A percentile compares a stretch with the other conserved stretches of the same genome.
These are phyloP conservation scores for Hexactinellida sp. DNA, from an alignment of 37 sponge, comb jelly and placozoan genomes.

Conservation along the genomic window DNA sequence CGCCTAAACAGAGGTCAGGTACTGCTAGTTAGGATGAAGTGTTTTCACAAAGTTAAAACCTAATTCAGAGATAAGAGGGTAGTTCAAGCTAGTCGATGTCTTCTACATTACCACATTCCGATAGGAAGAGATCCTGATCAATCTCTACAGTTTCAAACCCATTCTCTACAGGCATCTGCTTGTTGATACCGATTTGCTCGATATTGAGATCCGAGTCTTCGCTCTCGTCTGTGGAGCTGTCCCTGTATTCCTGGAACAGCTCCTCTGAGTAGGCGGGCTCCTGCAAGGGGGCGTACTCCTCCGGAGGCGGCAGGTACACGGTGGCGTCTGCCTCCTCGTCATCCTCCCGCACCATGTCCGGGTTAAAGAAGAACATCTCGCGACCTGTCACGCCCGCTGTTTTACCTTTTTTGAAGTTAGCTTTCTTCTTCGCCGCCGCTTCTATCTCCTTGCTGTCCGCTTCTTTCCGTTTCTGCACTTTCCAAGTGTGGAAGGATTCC, in stretches of 20 bases:
- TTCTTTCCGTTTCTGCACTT: neutral
- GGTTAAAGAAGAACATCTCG: slow-evolving; percentile 93
- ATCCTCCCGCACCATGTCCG: slow-evolving; percentile 48
- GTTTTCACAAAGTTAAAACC: neutral
- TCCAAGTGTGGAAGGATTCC: neutral
- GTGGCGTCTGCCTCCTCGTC: slow-evolving; percentile 62
- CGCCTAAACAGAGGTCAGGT: too few relatives aligned
- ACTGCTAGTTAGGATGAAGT: too few relatives aligned
- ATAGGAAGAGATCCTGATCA: slow-evolving; percentile 10
- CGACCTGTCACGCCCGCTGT: slow-evolving; percentile 80
- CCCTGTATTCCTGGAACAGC: neutral
- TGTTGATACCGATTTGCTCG: neutral
- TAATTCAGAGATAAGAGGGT: neutral
- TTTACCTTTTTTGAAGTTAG: slow-evolving; percentile 72
- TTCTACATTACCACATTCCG: neutral
- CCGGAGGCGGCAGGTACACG: slow-evolving; percentile 16
- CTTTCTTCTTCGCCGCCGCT: slow-evolving; percentile 48
- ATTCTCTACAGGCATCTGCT: neutral
- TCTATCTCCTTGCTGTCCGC: neutral
- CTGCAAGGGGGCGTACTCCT: neutral
- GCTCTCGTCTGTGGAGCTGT: neutral
- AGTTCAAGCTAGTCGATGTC: neutral
- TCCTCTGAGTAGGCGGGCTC: neutral
- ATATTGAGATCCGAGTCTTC: neutral
- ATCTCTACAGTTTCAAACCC: neutral